Conservation (phyloP, 2,113 vertebrate genomes). For the Semnornis frantzii region DNA sequence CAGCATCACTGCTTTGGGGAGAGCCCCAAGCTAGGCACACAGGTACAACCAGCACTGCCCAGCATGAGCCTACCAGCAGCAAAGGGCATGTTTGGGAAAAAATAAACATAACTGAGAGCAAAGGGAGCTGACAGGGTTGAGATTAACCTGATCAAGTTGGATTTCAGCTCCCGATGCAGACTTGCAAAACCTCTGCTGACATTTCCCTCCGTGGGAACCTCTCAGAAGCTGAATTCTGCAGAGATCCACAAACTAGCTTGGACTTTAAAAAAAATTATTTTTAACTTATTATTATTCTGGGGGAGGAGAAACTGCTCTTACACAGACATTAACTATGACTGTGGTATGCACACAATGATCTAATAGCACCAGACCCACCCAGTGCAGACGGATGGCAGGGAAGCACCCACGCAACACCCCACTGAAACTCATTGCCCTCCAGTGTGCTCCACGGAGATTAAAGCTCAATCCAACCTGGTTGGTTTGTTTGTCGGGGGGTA, state of each 20-base stretch:
- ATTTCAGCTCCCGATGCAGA: background rate
- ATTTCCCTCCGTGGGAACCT: background rate
- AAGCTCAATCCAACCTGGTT: background rate
- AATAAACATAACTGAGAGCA: background rate
- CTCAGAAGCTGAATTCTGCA: background rate
- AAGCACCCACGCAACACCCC: background rate
- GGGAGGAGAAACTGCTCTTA: background rate
- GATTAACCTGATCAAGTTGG: background rate
- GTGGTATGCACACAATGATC: background rate
- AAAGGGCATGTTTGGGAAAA: background rate
- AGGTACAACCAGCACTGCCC: background rate
- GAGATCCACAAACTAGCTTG: background rate
- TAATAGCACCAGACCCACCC: background rate
- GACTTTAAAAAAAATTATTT: background rate
- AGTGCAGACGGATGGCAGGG: background rate
- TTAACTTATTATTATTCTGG: background rate
- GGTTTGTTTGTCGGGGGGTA: background rate
- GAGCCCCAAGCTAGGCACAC: background rate
- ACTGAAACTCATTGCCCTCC: background rate
- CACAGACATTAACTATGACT: background rate
- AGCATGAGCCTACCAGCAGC: background rate
- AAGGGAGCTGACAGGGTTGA: background rate
- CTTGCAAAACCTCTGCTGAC: background rate
- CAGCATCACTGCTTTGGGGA: background rate
- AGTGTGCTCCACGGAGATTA: fast-evolving